Evolutionary conservation across 2,888 invertebrate species (phyloP), one percentile per base, ranked within the genome.

Genomic region (Athetis lepigone): DNA sequence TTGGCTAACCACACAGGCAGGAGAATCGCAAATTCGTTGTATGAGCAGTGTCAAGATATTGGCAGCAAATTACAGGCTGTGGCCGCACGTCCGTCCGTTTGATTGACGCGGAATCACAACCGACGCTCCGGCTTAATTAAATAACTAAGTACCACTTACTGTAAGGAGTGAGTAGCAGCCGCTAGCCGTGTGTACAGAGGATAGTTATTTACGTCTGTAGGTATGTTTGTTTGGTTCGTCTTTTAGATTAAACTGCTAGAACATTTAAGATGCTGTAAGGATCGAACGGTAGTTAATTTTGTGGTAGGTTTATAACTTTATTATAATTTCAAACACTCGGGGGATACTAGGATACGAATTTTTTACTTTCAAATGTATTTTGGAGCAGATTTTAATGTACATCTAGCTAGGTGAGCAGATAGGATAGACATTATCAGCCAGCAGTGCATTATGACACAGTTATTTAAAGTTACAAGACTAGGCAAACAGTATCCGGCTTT

Each of bases 21-120:
- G n/a, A 29, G 68, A 43, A 60, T 65, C 61, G 79, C 75, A 74
- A 68, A 77, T 77, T 52, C 43, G 47, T 73, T 58, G 76, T 40
- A 57, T 59, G 54, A 70, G 65, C 47, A 29, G 52, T 60, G 67
- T 79, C 72, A 73, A 74, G 77, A 74, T 73, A 78, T 73, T 73
- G 29, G 25, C 71, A 49, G 69, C 76, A 85, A 85, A 85, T 86
- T 85, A 86, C 70, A 82, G 77, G 62, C 63, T 45, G 52, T 25
- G 60, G 54, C 51, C 29, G 61, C 52, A 36, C 71, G 64, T 62
- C 59, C 69, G 67, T 73, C 67, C 69, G 16, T 64, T 47, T 82
- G 79, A 85, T 77, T 79, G 86, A 84, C 82, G 69, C 52, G 29
- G 55, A 68, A 64, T 68, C 70, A 70, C 56, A 78, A 55, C 60